Evolutionary conservation across 2,888 invertebrate species (phyloP).

Genomic region (Elmis aenea): DNA sequence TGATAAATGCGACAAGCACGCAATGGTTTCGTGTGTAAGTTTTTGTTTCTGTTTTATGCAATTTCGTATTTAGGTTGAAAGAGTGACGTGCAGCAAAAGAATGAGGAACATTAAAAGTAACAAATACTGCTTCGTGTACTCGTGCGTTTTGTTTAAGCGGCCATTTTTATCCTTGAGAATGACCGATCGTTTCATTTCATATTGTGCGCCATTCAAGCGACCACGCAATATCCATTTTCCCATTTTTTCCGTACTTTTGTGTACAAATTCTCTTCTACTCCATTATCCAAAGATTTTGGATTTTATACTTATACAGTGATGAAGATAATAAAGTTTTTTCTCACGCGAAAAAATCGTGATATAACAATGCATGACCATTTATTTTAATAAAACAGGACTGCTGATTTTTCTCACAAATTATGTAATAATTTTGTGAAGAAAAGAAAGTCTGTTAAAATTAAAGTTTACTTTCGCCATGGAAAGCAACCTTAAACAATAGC

Average conservation of each 20-base stretch:
- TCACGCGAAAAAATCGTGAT: too few species aligned
- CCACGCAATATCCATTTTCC: slow-evolving; percentile 16
- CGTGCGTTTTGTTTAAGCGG: slow-evolving; percentile 35
- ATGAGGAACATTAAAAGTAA: slow-evolving; percentile 24
- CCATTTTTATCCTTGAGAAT: slow-evolving; percentile 38
- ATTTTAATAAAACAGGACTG: too few species aligned
- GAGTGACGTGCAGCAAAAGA: slow-evolving; percentile 16
- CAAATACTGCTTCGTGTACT: slow-evolving; percentile 36
- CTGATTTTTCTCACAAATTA: too few species aligned
- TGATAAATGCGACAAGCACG: slow-evolving; percentile 39
- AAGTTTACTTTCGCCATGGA: too few species aligned
- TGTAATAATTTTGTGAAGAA: too few species aligned
- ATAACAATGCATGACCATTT: too few species aligned
- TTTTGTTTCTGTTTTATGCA: slow-evolving; percentile 13
- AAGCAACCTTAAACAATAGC: too few species aligned
- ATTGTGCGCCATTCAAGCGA: slow-evolving; percentile 30
- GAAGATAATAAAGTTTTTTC: too few species aligned
- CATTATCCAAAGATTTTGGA: too few species aligned
- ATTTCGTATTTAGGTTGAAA: slow-evolving; percentile 13
- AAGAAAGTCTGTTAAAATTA: too few species aligned
- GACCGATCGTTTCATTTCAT: slow-evolving; percentile 41
- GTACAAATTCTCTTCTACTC: background rate
- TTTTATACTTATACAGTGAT: too few species aligned
- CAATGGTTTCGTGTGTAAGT: slow-evolving; percentile 30
- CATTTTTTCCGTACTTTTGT: slow-evolving; percentile 11